A percentile compares a stretch with the other conserved stretches of the same genome.
These are phyloP conservation scores for Pelusios castaneus DNA, from an alignment of 2,113 vertebrate genomes.

Conservation along the genomic window DNA sequence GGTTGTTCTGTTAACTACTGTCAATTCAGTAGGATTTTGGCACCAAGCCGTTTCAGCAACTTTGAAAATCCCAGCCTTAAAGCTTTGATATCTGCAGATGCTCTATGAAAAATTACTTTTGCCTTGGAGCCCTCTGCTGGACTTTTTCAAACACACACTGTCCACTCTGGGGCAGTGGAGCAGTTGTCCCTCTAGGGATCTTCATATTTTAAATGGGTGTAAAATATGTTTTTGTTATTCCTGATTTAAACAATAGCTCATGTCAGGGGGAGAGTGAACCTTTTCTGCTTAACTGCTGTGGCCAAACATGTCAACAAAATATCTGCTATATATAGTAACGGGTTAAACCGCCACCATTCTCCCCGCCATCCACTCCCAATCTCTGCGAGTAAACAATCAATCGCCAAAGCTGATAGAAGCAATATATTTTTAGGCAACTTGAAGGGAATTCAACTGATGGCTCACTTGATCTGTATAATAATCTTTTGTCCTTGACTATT, in stretches of 20 bases:
- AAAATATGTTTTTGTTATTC: background rate
- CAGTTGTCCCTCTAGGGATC: background rate
- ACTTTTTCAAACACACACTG: background rate
- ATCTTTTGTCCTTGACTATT: background rate
- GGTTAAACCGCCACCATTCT: background rate
- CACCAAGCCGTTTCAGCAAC: background rate
- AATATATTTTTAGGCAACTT: background rate
- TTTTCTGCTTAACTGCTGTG: background rate
- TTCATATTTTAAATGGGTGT: background rate
- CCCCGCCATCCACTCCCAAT: background rate
- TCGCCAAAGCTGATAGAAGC: background rate
- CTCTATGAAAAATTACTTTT: background rate
- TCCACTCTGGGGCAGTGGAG: background rate
- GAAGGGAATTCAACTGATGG: background rate
- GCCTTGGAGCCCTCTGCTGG: background rate
- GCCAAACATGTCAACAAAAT: background rate
- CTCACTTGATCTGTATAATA: background rate
- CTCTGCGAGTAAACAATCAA: background rate
- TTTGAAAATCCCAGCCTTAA: background rate
- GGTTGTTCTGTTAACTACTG: background rate
- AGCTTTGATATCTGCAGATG: background rate
- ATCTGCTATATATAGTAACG: rapidly evolving
- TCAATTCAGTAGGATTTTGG: background rate
- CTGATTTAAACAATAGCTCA: rapidly evolving
- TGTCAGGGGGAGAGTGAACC: rapidly evolving